Evolutionary conservation across 2,113 vertebrate species (phyloP).

Genomic region (Formicarius rufipectus): DNA sequence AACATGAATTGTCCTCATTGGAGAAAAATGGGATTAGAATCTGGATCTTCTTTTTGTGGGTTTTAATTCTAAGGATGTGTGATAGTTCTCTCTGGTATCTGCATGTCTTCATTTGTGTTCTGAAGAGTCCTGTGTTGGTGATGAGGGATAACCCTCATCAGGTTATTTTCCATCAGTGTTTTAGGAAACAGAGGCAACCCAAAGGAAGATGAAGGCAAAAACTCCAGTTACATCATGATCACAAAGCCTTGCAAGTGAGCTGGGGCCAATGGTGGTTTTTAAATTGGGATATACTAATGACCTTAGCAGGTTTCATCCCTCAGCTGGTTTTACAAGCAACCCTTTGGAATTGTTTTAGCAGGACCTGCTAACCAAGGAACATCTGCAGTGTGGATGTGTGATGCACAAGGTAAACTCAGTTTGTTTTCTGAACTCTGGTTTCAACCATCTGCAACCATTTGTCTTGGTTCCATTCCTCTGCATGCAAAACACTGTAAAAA

Average conservation of each 20-base stretch:
- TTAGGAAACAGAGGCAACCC: background rate
- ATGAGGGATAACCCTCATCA: background rate
- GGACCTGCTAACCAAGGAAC: background rate
- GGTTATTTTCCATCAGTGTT: background rate
- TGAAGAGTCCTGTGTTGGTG: background rate
- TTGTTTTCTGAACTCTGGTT: slow-evolving; percentile 1
- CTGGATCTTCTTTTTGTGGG: background rate
- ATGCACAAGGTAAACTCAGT: background rate
- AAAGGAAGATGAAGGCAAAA: background rate
- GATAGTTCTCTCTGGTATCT: background rate
- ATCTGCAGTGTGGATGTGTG: background rate
- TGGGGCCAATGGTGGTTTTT: background rate
- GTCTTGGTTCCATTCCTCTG: slow-evolving; percentile 1
- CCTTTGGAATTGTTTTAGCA: background rate
- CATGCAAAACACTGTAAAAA: background rate
- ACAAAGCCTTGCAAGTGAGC: background rate
- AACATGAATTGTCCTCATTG: rapidly evolving
- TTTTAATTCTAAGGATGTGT: background rate
- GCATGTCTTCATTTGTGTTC: background rate
- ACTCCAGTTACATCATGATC: background rate
- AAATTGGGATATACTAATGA: background rate
- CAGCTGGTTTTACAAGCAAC: background rate
- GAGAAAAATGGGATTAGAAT: background rate
- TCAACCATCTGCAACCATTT: slow-evolving; percentile 31
- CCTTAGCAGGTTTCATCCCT: background rate